Evolutionary conservation across 2,113 vertebrate genomes (phyloP).

Genomic region (Trichomycterus rosablanca): DNA sequence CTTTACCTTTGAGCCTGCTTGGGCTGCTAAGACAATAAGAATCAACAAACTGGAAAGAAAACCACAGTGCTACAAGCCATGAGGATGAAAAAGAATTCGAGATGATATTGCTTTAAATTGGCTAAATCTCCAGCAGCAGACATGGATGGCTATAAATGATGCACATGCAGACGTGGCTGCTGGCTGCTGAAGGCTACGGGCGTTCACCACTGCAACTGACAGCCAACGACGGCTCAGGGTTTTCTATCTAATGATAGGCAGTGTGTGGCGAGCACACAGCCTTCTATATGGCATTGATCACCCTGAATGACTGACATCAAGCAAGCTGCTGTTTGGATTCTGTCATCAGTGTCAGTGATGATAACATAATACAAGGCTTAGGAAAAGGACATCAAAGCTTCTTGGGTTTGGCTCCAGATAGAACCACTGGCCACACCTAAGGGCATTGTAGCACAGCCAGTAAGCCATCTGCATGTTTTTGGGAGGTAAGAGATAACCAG

Average conservation of each 20-base stretch:
- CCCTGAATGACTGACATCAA: not conserved
- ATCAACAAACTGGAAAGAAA: constrained; percentile 51
- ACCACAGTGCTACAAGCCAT: constrained; percentile 49
- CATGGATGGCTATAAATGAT: constrained; percentile 61
- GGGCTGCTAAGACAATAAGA: constrained; percentile 61
- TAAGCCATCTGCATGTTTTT: too few species aligned
- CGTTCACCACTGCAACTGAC: constrained; percentile 34
- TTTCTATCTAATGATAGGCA: constrained; percentile 6
- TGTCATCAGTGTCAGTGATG: not conserved
- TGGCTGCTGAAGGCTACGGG: constrained; percentile 47
- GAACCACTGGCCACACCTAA: too few species aligned
- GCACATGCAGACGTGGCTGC: constrained; percentile 53
- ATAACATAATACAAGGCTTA: not conserved
- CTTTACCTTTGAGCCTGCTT: constrained; percentile 56
- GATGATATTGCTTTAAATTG: constrained; percentile 52
- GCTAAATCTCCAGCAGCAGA: constrained; percentile 57
- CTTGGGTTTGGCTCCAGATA: too few species aligned
- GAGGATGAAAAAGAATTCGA: constrained; percentile 52
- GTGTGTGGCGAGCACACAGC: constrained; percentile 1
- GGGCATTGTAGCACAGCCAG: too few species aligned
- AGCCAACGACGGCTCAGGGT: constrained; percentile 20
- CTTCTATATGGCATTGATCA: not conserved
- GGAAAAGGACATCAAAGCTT: not conserved
- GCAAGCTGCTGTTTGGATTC: constrained; percentile 3
- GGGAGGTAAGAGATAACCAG: too few species aligned